Conservation (phyloP, 2,888 invertebrate genomes). For the Gonocerus acuteangulatus region DNA sequence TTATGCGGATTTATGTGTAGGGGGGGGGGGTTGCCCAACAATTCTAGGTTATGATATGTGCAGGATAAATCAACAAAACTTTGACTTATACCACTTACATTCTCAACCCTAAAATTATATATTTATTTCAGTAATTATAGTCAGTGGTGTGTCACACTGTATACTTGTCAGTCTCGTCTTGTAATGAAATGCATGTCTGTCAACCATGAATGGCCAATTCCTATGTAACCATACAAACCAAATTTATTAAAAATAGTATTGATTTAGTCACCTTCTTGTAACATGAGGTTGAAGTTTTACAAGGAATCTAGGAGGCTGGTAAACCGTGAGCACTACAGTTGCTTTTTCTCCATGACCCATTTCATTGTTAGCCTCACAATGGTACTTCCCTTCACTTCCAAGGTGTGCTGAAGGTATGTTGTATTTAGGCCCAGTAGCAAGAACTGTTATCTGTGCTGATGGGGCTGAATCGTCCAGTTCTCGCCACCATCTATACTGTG, state of each 20-base stretch:
- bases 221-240: background rate
- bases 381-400: constrained; percentile 79
- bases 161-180: too few species aligned
- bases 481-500: constrained; percentile 77
- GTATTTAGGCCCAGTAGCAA: constrained; percentile 72
- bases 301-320: constrained; percentile 79
- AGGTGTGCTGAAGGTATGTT: constrained; percentile 78
- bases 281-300: constrained; percentile 74
- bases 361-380: constrained; percentile 84
- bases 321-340: constrained; percentile 74
- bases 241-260: background rate
- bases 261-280: constrained; percentile 51
- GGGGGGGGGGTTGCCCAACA: too few species aligned
- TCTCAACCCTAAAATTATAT: too few species aligned
- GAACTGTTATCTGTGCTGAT: constrained; percentile 48
- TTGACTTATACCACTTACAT: too few species aligned
- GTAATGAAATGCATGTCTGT: too few species aligned
- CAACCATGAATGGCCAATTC: background rate
- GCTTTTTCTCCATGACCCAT: constrained; percentile 79
- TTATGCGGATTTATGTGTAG: too few species aligned
- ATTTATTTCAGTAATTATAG: too few species aligned
- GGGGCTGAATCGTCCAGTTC: constrained; percentile 36
- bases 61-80: too few species aligned
- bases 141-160: too few species aligned
- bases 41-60: too few species aligned